Evolutionary conservation across 2,797 vertebrate species (phyloP).

Genomic region (Pagetopsis macropterus): DNA sequence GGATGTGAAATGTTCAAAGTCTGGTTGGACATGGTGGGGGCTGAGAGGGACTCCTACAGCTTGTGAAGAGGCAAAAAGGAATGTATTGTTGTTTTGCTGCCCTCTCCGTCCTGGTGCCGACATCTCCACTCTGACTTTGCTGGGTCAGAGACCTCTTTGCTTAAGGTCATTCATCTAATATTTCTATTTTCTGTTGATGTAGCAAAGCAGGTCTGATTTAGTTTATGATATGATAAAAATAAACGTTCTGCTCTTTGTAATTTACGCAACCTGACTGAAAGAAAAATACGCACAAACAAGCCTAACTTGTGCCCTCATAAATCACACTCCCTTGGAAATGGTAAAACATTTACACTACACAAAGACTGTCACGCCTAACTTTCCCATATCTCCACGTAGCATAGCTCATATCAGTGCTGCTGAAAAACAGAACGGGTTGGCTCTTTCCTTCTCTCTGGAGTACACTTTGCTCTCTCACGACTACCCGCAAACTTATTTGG

Average conservation of each 20-base stretch:
- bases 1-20: constrained; percentile 73
- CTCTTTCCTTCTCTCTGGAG: neutral
- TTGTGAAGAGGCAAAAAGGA: constrained; percentile 66
- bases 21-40: constrained; percentile 55
- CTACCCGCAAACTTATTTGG: neutral
- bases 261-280: constrained; percentile 19
- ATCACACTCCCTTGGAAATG: constrained; percentile 24
- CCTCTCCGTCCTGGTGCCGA: constrained; percentile 76
- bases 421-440: neutral
- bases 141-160: constrained; percentile 48
- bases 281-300: constrained; percentile 20
- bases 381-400: constrained; percentile 38
- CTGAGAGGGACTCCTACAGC: constrained; percentile 69
- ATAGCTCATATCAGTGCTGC: constrained; percentile 52
- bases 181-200: constrained; percentile 12
- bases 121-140: constrained; percentile 68
- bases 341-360: constrained; percentile 71
- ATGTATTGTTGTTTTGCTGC: constrained; percentile 71
- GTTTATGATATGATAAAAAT: constrained; percentile 1
- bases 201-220: constrained; percentile 4
- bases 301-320: constrained; percentile 24
- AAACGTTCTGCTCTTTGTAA: neutral
- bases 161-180: constrained; percentile 40
- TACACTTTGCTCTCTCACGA: constrained; percentile 4
- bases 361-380: constrained; percentile 56